Evolutionary conservation across 2,113 vertebrate species (phyloP), one percentile per base, ranked within the genome.

Genomic region (Dissostichus mawsoni): DNA sequence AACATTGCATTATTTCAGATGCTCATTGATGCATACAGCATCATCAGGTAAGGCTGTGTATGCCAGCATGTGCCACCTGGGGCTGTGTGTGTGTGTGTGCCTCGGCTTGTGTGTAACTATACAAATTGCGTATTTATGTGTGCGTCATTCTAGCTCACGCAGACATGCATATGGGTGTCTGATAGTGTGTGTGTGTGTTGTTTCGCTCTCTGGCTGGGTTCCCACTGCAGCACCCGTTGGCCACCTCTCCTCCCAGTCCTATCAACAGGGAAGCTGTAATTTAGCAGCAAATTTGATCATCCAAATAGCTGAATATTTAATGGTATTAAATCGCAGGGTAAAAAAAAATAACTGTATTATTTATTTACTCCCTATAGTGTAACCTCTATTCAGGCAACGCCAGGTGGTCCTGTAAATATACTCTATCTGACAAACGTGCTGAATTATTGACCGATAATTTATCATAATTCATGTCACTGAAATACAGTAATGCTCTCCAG

Each of bases 281-380:
- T 92, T 90, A 93, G 86, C 88, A 87, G 90, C 86, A 93, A 93
- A 94, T 94, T 85, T 84, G 85, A 94, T 93, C 90, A 92, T 93
- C 92, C 93, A 94, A 95, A 94, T 94, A 95, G 88, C 90, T 94
- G 91, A 94, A 95, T 95, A 92, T 94, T 95, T 95, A 92, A 95
- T 94, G 87, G 76, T 91, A 93, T 95, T 94, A 94, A 94, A 94
- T 79, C 75, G 17, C 81, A 62, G 78, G 57, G 57, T 89, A 70
- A 74, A 88, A 92, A 84, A 84, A 90, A 89, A 29, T 29, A 87
- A 72, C 67, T 87, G 84, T 89, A 92, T 94, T 94, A 95, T 94
- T 95, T 93, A 95, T 95, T 94, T 87, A 90, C 91, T 87, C 82
- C 90, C 87, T 70, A 76, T 83, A 87, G 91, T 82, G 86, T 83